Percentiles rank a stretch among this genome's conserved stretches.
These are phyloP conservation scores for Melanotaenia parkinsoni DNA, from an alignment of 2,797 vertebrate species.

Conservation along the genomic window DNA sequence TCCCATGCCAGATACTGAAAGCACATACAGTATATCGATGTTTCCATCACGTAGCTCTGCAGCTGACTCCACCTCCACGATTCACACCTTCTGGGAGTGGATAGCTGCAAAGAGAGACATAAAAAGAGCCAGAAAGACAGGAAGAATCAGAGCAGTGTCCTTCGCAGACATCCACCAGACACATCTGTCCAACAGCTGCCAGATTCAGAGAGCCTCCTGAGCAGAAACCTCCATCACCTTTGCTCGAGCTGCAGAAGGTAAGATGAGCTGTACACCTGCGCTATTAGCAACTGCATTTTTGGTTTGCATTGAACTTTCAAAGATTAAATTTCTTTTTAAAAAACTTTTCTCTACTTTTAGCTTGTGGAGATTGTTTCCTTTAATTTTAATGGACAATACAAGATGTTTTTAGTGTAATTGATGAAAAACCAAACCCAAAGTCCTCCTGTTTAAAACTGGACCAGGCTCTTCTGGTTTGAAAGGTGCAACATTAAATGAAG, in stretches of 20 bases:
- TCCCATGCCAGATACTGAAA: not conserved
- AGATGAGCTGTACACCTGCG: not conserved
- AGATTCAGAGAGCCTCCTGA: not conserved
- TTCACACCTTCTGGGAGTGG: not conserved
- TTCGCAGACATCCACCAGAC: not conserved
- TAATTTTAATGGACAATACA: too few species aligned
- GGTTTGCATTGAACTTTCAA: too few species aligned
- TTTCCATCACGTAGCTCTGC: not conserved
- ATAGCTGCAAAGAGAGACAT: not conserved
- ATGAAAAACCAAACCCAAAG: too few species aligned
- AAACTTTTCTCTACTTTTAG: too few species aligned
- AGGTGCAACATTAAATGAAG: not conserved
- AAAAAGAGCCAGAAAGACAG: not conserved
- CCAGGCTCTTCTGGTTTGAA: too few species aligned
- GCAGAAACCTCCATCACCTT: not conserved
- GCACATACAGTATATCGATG: not conserved
- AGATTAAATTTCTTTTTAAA: too few species aligned
- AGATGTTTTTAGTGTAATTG: too few species aligned
- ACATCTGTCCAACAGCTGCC: not conserved
- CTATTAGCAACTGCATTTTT: too few species aligned
- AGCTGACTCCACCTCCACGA: not conserved
- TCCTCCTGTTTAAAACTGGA: not conserved
- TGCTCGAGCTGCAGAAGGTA: not conserved
- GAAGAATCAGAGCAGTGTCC: not conserved
- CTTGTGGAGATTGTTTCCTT: too few species aligned